Evolutionary conservation across 2,797 vertebrate species (phyloP).

Genomic region (Trachops cirrhosus): DNA sequence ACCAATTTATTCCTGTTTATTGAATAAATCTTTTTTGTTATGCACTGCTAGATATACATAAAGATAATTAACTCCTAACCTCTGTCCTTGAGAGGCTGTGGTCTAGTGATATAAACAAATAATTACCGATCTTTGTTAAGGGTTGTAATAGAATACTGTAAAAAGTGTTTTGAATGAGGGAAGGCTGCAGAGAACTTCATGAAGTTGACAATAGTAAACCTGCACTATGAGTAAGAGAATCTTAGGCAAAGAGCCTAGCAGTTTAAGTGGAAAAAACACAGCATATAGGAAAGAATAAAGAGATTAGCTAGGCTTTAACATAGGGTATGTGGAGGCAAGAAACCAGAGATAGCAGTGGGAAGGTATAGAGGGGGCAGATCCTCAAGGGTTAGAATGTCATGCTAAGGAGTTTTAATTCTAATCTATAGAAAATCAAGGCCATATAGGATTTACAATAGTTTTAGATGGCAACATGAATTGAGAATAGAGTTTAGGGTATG

Average conservation of each 20-base stretch:
- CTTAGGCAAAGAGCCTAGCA: background rate
- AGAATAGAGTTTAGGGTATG: background rate
- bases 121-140: background rate
- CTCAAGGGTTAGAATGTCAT: background rate
- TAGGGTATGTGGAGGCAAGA: background rate
- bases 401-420: background rate
- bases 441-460: background rate
- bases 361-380: background rate
- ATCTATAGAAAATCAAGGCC: background rate
- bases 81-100: background rate
- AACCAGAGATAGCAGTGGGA: background rate
- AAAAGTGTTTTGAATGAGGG: background rate
- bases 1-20: background rate
- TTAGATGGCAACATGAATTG: background rate
- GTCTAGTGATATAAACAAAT: background rate
- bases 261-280: background rate
- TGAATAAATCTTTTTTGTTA: background rate
- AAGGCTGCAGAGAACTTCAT: background rate
- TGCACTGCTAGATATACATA: background rate
- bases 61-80: background rate
- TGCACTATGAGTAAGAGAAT: background rate
- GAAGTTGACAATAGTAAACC: background rate
- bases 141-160: background rate
- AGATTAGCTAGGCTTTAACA: background rate
- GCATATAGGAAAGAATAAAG: background rate